A percentile compares a stretch with the other conserved stretches of the same genome.
Evolutionary conservation across 2,113 vertebrate genomes (phyloP).

Genomic region (Oryzias melastigma): DNA sequence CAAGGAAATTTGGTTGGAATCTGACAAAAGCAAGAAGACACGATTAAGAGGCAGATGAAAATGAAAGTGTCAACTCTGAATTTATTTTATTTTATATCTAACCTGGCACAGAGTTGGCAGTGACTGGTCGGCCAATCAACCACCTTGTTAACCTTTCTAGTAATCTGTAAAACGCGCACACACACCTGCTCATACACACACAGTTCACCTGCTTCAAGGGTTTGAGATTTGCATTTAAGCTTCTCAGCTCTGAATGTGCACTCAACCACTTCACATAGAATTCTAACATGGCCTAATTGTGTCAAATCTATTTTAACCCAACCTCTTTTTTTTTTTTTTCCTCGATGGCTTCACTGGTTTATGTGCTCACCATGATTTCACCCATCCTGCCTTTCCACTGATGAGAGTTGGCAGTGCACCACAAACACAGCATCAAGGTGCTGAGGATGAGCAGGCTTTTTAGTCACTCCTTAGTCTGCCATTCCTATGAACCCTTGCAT

Average conservation of each 20-base stretch:
- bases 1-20: background rate
- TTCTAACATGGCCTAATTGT: conserved; percentile 70
- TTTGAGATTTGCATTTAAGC: conserved; percentile 35
- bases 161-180: background rate
- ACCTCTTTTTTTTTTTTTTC: conserved; percentile 16
- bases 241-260: conserved; percentile 33
- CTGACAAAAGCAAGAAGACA: background rate
- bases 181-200: background rate
- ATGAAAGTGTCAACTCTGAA: conserved; percentile 9
- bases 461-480: conserved; percentile 38
- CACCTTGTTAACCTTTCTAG: conserved; percentile 19
- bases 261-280: conserved; percentile 31
- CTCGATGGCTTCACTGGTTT: conserved; percentile 56
- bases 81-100: conserved; percentile 6
- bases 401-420: conserved; percentile 56
- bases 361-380: conserved; percentile 63
- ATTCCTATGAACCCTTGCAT: conserved; percentile 30
- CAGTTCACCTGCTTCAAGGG: conserved; percentile 13
- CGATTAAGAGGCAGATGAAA: background rate
- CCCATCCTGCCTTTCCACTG: conserved; percentile 56
- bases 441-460: conserved; percentile 47
- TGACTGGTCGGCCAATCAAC: conserved; percentile 5
- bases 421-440: conserved; percentile 41
- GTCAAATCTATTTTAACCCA: conserved; percentile 67
- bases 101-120: conserved; percentile 7